Base-by-base conservation (phyloP, 2,888 invertebrate species). In the Limnephilus lunatus region DNA sequence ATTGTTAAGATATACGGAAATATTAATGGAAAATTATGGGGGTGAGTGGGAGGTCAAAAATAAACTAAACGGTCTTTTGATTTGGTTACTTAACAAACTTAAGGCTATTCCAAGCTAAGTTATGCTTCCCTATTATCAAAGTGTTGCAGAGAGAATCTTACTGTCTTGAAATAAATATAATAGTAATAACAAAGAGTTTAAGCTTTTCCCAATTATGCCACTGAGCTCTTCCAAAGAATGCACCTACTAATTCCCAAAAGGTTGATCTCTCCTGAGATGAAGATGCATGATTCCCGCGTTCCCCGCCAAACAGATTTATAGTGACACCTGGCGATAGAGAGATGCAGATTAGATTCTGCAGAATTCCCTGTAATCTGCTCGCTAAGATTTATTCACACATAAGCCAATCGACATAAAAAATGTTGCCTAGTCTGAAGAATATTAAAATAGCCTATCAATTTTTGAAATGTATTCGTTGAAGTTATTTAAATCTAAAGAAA, bases 311-410 rank as follows among this genome's bases (percentile, higher is more conserved):
- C 14, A 48, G 86, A 86, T 86, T 86, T 86, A 86, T 86, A 86
- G 86, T 48, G 86, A 86, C 86, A 86, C 48, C 86, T 86, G 39
- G 86, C 86, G 44, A 86, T 86, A 86, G 68, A 68, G 68, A 68
- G 68, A 68, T 68, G 25, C 68, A 68, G 68, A 68, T 68, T 68
- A 68, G 68, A 9, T 68, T 68, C n/a, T 25, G 68, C 68, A 68
- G 68, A n/a, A n/a, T 68, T 68, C 68, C 68, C n/a, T 68, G 68
- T 68, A 68, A 68, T 68, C 68, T 68, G 68, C n/a, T 68, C 25
- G 68, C 68, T 68, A 68, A 25, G 68, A 68, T 68, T 68, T 68
- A 68, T 68, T 68, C 68, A n/a, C 68, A 25, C 9, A 68, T 25
- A 25, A 68, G 25, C 25, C 25, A 68, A 68, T 68, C 7, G 68